A percentile compares a stretch with the other conserved stretches of the same genome.
Conservation (phyloP, 2,888 invertebrate species). For the Ochropleura leucogaster region DNA sequence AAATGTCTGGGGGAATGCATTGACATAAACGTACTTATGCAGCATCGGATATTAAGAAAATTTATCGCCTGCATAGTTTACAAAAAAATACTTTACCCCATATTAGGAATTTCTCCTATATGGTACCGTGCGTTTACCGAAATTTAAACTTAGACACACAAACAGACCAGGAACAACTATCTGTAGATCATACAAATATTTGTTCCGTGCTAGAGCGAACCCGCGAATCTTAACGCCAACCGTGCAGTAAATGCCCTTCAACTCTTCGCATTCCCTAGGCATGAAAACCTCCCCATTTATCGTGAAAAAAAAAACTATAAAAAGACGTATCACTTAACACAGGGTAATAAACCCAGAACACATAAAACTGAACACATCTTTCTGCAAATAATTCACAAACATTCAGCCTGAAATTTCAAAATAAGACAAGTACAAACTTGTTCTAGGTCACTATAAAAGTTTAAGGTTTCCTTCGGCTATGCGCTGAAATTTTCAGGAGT, state of each 20-base stretch:
- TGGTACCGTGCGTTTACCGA: too few species aligned
- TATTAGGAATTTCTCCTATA: too few species aligned
- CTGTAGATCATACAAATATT: too few species aligned
- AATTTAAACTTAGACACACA: too few species aligned
- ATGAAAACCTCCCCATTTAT: neutral
- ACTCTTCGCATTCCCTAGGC: neutral
- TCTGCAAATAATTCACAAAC: conserved; percentile 46
- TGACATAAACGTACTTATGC: too few species aligned
- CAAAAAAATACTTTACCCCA: too few species aligned
- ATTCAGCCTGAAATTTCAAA: conserved; percentile 54
- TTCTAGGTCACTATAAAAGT: conserved; percentile 75
- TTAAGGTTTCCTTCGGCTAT: conserved; percentile 65
- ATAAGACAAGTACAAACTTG: conserved; percentile 60
- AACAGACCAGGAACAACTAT: too few species aligned
- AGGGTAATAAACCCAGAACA: conserved; percentile 9
- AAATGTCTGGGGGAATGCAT: neutral
- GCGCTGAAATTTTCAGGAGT: conserved; percentile 75
- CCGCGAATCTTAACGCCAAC: too few species aligned
- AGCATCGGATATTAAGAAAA: neutral
- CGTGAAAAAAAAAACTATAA: neutral
- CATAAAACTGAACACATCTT: conserved; percentile 29
- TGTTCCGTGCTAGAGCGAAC: too few species aligned
- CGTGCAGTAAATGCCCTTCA: neutral
- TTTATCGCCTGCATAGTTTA: too few species aligned
- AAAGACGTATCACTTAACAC: conserved; percentile 6